These are phyloP conservation scores for Melanotaenia trifasciata DNA, from an alignment of 2,797 vertebrate species.

Conservation along the genomic window DNA sequence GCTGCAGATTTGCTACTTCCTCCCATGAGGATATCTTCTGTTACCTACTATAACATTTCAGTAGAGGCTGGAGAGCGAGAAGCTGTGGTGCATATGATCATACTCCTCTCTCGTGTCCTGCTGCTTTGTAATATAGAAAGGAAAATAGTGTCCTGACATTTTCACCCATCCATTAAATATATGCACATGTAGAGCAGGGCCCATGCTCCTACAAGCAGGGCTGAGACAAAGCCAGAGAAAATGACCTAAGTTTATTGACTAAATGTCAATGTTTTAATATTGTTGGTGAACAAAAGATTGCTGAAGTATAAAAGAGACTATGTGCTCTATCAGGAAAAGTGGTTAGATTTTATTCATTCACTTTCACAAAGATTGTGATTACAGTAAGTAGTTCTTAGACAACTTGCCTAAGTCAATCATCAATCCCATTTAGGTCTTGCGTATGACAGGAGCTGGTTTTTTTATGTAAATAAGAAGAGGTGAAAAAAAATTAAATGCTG, in stretches of 20 bases:
- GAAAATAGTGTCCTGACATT: conserved; percentile 50
- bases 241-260: background rate
- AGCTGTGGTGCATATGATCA: conserved; percentile 25
- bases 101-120: conserved; percentile 40
- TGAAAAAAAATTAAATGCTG: background rate
- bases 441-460: background rate
- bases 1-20: conserved; percentile 75
- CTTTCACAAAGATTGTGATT: background rate
- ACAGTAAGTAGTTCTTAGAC: background rate
- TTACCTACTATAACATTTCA: conserved; percentile 59
- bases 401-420: background rate
- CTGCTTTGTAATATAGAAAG: conserved; percentile 39
- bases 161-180: conserved; percentile 56
- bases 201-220: background rate
- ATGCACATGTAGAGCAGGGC: conserved; percentile 17
- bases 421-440: background rate
- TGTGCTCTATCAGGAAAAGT: background rate
- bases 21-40: conserved; percentile 69
- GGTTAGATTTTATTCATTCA: background rate
- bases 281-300: background rate
- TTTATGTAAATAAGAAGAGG: background rate
- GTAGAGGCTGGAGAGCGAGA: conserved; percentile 40
- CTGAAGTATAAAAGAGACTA: background rate
- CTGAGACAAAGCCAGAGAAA: conserved; percentile 13
- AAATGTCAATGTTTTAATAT: background rate